These are phyloP conservation scores for Aquatica leii DNA, from an alignment of 2,888 invertebrate species.

Conservation along the genomic window DNA sequence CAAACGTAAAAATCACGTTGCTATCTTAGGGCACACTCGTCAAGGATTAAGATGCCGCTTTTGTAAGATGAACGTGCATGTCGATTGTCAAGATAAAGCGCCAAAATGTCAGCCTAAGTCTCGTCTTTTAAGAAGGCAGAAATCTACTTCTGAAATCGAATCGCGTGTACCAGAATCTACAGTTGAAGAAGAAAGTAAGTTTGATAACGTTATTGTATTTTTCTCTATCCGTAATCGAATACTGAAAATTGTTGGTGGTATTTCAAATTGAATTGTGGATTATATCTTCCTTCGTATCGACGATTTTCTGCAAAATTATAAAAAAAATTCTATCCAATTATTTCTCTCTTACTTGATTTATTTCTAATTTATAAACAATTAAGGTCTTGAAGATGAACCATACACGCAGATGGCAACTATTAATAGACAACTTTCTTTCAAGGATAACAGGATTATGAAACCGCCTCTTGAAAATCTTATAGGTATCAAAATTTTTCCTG, in stretches of 20 bases:
- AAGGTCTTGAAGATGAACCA: conserved; percentile 37
- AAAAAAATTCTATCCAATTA: conserved; percentile 1
- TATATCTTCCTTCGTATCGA: not conserved
- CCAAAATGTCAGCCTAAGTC: conserved; percentile 88
- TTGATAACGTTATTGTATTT: conserved; percentile 30
- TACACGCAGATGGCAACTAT: conserved; percentile 58
- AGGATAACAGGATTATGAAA: conserved; percentile 51
- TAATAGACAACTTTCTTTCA: conserved; percentile 57
- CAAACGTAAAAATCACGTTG: not conserved
- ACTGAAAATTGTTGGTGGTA: conserved; percentile 12
- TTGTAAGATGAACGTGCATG: conserved; percentile 91
- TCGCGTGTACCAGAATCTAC: conserved; percentile 72
- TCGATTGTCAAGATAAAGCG: conserved; percentile 85
- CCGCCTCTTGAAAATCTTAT: conserved; percentile 48
- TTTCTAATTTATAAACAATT: conserved; percentile 6
- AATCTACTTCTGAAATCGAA: conserved; percentile 86
- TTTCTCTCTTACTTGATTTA: not conserved
- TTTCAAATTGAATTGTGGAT: conserved; percentile 1
- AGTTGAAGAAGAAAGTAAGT: conserved; percentile 85
- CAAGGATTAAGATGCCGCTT: conserved; percentile 90
- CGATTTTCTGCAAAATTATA: too few species aligned
- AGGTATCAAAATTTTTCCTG: conserved; percentile 44
- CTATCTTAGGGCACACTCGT: conserved; percentile 79
- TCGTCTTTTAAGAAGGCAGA: conserved; percentile 83
- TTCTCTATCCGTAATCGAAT: conserved; percentile 23